phyloP scores from a whole-genome alignment of 2,797 vertebrate species.

The Mastacembelus armatus region DNA sequence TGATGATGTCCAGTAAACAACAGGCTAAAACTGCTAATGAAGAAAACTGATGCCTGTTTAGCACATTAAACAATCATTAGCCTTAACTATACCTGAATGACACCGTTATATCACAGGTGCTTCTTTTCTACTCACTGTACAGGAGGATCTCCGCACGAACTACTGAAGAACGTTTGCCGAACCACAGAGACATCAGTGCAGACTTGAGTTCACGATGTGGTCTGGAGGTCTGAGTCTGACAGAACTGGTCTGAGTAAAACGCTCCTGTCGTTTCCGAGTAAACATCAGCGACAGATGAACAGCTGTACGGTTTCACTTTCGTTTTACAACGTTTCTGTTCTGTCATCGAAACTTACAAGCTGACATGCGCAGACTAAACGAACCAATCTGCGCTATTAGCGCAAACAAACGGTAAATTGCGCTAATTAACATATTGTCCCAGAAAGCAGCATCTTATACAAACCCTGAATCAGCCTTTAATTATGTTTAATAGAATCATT shows the following conservation, averaged over 20 bases:
- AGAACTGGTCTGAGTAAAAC: background rate
- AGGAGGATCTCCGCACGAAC: rapidly evolving
- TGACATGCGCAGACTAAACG: background rate
- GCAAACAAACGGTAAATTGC: too few relatives aligned
- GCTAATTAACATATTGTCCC: too few relatives aligned
- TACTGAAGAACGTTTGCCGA: rapidly evolving
- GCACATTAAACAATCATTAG: too few relatives aligned
- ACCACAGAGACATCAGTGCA: rapidly evolving
- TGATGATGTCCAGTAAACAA: too few relatives aligned
- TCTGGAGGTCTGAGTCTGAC: background rate
- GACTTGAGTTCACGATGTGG: background rate
- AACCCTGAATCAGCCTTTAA: too few relatives aligned
- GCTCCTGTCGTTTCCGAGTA: background rate
- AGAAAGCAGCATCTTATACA: too few relatives aligned
- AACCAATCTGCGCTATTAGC: too few relatives aligned
- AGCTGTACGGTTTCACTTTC: slow-evolving; percentile 22
- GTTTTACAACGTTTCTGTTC: background rate
- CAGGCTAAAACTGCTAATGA: too few relatives aligned
- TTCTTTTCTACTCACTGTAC: background rate
- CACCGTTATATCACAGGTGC: too few relatives aligned
- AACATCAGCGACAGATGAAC: background rate
- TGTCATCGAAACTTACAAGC: slow-evolving; percentile 53
- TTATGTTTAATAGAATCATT: too few relatives aligned
- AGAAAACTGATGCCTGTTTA: too few relatives aligned
- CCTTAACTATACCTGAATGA: too few relatives aligned